Base-by-base conservation (phyloP, 2,888 invertebrate genomes). In the Cryptus viduatorius region DNA sequence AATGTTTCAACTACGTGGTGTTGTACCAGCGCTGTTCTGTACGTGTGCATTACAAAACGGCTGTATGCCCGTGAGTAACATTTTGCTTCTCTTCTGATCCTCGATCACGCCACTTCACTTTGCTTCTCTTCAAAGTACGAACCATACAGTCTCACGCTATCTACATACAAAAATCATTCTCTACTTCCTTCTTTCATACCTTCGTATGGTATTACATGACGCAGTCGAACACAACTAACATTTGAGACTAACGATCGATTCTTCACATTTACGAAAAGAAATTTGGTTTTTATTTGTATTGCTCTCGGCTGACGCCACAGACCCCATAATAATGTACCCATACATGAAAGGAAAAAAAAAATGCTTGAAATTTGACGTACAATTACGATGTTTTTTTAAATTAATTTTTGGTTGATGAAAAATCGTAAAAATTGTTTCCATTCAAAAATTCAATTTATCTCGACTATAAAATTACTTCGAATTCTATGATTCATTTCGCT, bases 41-140 rank as follows among this genome's bases (percentile, higher is more conserved):
- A 24, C 12, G 16, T 16, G 24, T 61, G 69, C 80, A 85, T 72
- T 81, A 53, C 37, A 37, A 37, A 37, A 37, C 37, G 37, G 37
- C 8, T 37, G 37, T 37, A 37, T 37, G 7, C 37, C 37, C 37
- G 37, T 56, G 56, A 10, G 24, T 24, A 19, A 24, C 75, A 50
- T 75, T 67, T 61, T 68, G 71, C 31, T 64, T 73, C 46, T 61
- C 78, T 56, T 67, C 37, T n/a, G 78, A 61, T 59, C 19, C 68
- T 68, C 59, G 68, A 64, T 68, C 77, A 48, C 46, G 56, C 56
- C 56, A 56, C 24, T 56, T 56, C 53, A 53, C 53, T 19, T 19
- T 53, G 19, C 16, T 53, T 56, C 37, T 16, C 50, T 42, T 53
- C 50, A 53, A 76, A 24, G 19, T 53, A 29, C 29, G 24, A 68